Base-by-base conservation (phyloP, 2,888 invertebrate species). In the Bursaphelenchus okinawaensis region DNA sequence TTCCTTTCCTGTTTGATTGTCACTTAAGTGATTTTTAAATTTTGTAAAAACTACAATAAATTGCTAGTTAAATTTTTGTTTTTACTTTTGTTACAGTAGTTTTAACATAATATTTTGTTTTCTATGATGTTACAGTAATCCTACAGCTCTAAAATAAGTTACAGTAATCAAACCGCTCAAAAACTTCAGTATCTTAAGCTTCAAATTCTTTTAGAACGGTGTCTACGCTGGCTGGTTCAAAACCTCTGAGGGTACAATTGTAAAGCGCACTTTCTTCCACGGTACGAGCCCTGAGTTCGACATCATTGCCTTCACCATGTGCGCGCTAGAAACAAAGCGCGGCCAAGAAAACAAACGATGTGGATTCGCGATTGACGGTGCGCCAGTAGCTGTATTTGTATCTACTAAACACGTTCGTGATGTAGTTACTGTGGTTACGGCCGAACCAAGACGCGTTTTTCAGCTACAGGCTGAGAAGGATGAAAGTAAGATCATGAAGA, bases 251-350 rank as follows among this genome's bases (percentile, higher is more conserved):
- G 60, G 60, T 16, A 7, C 16, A n/a, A 64, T 72, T 23, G 16
- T 78, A 56, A 71, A 75, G 50, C 65, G 68, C 29, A 64, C 72
- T 20, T 72, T 79, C 68, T 68, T 76, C 61, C 63, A 76, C 54
- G 74, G 75, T 57, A 70, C 71, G 20, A 73, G 74, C 8, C 78
- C 79, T 29, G 75, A 75, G 54, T 79, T 79, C 65, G 79, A 79
- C 26, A 64, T 79, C 52, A 70, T 73, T 54, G 78, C 75, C 24
- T 75, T 75, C 68, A 75, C 79, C 16, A 66, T 80, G 16, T 76
- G 75, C 40, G 78, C 76, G 9, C 65, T 79, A 55, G 65, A 72
- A 23, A 71, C 62, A 7, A 16, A 22, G 9, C 55, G 55, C 50
- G 28, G 23, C 1, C 62, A 26, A 4, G 24, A 62, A 7, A 54